Evolutionary conservation across 92 coral and sea anemone species (phyloP).

Genomic region (Virgularia gustaviana): DNA sequence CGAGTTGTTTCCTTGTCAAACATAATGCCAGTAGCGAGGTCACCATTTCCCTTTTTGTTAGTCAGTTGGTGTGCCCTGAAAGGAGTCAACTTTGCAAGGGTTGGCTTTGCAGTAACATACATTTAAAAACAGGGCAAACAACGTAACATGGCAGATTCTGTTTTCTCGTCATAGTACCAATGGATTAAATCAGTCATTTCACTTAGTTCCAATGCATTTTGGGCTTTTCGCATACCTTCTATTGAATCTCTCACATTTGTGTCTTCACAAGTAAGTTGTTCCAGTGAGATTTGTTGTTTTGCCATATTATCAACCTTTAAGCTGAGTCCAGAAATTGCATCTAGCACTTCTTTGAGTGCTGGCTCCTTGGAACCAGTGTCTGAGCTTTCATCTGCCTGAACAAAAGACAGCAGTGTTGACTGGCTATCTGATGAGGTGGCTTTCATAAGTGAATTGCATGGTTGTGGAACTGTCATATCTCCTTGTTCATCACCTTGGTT

Average conservation of each 20-base stretch:
- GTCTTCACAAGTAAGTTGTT: conserved; percentile 1
- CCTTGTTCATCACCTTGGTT: neutral
- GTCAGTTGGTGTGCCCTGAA: conserved; percentile 24
- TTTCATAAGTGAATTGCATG: too few species aligned
- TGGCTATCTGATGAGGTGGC: neutral
- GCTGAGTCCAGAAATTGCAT: conserved; percentile 11
- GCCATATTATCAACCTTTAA: neutral
- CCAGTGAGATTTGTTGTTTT: neutral
- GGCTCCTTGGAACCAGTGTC: neutral
- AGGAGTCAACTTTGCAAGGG: conserved; percentile 29
- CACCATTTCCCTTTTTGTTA: conserved; percentile 27
- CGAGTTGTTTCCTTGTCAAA: conserved; percentile 9
- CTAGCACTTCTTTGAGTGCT: conserved; percentile 7
- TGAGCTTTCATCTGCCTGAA: neutral
- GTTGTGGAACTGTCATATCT: neutral
- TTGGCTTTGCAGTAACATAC: conserved; percentile 12
- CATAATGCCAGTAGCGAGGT: conserved; percentile 40
- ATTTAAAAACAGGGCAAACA: conserved; percentile 37
- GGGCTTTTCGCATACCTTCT: conserved; percentile 7
- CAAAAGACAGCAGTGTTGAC: conserved; percentile 9
- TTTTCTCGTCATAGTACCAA: neutral
- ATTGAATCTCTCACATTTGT: neutral
- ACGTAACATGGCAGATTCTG: conserved; percentile 1
- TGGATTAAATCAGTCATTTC: conserved; percentile 3
- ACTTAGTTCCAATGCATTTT: neutral